A percentile compares a stretch with the other conserved stretches of the same genome.
phyloP scores from a whole-genome alignment of 2,888 invertebrate genomes.

The Hermaeophaga mercurialis region DNA sequence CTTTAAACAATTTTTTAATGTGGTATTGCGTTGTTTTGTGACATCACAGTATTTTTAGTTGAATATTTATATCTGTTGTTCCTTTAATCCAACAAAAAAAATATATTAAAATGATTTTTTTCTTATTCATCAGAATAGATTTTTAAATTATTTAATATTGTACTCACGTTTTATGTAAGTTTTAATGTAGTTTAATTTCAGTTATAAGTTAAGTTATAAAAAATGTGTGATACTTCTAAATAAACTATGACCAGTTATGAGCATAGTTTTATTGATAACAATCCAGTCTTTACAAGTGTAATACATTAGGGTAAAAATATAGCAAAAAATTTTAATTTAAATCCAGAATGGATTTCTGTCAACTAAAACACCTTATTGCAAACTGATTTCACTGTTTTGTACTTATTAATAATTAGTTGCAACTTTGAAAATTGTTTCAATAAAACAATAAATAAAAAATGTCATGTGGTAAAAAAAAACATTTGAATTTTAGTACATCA shows the following conservation, averaged over 20 bases:
- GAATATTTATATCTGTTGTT: slow-evolving; percentile 1
- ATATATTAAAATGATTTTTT: slow-evolving; percentile 10
- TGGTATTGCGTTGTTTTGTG: slow-evolving; percentile 22
- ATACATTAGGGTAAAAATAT: neutral
- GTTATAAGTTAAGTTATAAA: slow-evolving; percentile 34
- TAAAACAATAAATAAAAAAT: too few relatives aligned
- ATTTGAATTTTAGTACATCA: too few relatives aligned
- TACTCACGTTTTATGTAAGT: slow-evolving; percentile 34
- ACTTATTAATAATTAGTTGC: too few relatives aligned
- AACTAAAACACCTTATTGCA: too few relatives aligned
- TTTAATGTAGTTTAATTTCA: slow-evolving; percentile 34
- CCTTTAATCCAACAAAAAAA: slow-evolving; percentile 13
- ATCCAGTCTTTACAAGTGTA: slow-evolving; percentile 21
- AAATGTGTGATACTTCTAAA: slow-evolving; percentile 36
- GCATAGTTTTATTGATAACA: slow-evolving; percentile 23
- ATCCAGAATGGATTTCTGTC: too few relatives aligned
- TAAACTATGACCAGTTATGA: slow-evolving; percentile 20
- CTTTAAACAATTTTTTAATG: slow-evolving; percentile 23
- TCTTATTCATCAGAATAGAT: slow-evolving; percentile 15
- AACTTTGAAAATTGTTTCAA: too few relatives aligned
- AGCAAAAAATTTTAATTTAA: neutral
- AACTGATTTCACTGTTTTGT: too few relatives aligned
- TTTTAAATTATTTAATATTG: slow-evolving; percentile 33
- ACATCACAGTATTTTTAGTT: slow-evolving; percentile 35
- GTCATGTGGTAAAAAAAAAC: too few relatives aligned